Base-by-base conservation (phyloP, 2,888 invertebrate genomes). In the Dolichomitus sp. region DNA sequence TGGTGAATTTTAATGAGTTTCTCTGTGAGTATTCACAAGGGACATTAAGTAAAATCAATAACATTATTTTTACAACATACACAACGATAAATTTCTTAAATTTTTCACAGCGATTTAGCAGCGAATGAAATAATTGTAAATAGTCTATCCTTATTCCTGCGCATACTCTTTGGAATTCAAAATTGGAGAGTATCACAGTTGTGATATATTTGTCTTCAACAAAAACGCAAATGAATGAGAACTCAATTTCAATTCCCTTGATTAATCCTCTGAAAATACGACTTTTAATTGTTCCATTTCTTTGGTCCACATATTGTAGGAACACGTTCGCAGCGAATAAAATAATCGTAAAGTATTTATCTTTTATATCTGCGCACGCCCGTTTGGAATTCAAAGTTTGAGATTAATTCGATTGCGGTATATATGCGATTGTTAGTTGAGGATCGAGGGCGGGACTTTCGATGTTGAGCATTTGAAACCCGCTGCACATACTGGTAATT, bases 401-500 rank as follows among this genome's bases (percentile, higher is more conserved):
- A 33, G 61, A 61, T 61, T 61, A 37, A 61, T 61, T 61, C 61
- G 61, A 61, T 61, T 19, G 19, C 9, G 37, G 19, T 37, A 37
- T 61, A 57, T 54, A 33, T 33, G 27, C 37, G 37, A 61, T 37
- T 37, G 37, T 61, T 61, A 19, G 33, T 61, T 37, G 37, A 37
- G 61, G 33, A 61, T 37, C 37, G 33, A 19, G 61, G 61, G 17
- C 37, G 33, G 61, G 11, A 37, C 11, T 61, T 37, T 9, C 9
- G 17, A 37, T 37, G 61, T 61, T 23, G 65, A 65, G 45, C 42
- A 45, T 40, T 65, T 65, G 65, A 23, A 65, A 65, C 65, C 45
- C 65, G 65, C n/a, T 27, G 66, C 68, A 76, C 61, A 68, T 66
- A 73, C 72, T 27, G 45, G 73, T 42, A 76, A 73, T 77, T 73